Percentiles rank a stretch among this genome's conserved stretches.
Evolutionary conservation across 2,797 vertebrate genomes (phyloP).

Genomic region (Alca torda): DNA sequence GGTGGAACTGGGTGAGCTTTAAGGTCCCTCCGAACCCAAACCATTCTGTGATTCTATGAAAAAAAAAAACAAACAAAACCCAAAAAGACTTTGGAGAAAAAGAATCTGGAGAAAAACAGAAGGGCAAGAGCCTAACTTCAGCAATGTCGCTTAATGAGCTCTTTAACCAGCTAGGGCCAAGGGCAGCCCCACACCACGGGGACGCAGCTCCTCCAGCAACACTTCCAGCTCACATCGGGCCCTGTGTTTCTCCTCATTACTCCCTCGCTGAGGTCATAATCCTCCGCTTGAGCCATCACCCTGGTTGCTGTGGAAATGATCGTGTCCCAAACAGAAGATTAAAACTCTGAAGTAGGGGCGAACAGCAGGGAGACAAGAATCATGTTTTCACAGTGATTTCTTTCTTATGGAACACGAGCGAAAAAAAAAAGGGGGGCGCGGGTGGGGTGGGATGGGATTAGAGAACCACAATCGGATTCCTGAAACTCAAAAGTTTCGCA

Average conservation of each 20-base stretch:
- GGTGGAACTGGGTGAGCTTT: neutral
- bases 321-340: constrained; percentile 7
- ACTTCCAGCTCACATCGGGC: neutral
- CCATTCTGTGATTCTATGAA: neutral
- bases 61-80: neutral
- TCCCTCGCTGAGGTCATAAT: neutral
- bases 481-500: neutral
- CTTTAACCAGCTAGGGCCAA: neutral
- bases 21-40: neutral
- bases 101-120: neutral
- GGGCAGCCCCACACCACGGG: neutral
- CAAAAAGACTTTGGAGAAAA: neutral
- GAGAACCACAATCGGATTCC: neutral
- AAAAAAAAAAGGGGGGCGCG: neutral
- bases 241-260: neutral
- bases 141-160: neutral
- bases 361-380: constrained; percentile 19
- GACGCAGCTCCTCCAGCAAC: neutral
- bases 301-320: neutral
- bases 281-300: neutral
- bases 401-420: neutral
- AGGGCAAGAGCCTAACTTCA: neutral
- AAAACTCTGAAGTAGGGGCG: neutral
- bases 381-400: neutral
- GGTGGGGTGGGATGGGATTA: neutral